Conservation (phyloP, 2,113 vertebrate species). For the Monarcha castaneiventris region DNA sequence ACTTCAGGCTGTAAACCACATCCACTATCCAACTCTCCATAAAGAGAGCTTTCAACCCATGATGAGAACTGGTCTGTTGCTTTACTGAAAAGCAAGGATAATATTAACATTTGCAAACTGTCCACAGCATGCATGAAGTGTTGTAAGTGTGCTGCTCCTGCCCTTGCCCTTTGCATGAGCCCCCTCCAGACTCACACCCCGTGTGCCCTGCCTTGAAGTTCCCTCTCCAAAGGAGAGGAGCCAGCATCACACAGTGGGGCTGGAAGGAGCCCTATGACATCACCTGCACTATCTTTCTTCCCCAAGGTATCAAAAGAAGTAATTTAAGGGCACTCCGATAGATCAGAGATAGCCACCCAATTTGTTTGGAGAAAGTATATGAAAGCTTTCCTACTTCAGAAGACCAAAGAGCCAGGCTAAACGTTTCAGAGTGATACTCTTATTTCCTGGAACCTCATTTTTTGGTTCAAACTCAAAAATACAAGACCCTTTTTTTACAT, state of each 20-base stretch:
- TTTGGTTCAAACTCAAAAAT: not conserved
- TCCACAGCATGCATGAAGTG: not conserved
- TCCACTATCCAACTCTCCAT: not conserved
- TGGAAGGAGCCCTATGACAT: constrained; percentile 35
- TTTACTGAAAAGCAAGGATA: not conserved
- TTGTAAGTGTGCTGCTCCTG: not conserved
- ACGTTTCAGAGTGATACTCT: not conserved
- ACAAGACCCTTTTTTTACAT: not conserved
- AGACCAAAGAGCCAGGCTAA: not conserved
- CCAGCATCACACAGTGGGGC: not conserved
- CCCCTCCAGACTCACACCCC: not conserved
- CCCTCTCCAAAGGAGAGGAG: not conserved
- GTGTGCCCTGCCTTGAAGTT: not conserved
- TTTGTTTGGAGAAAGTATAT: constrained; percentile 39
- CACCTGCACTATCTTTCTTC: not conserved
- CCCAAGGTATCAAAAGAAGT: constrained; percentile 45
- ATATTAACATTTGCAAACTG: not conserved
- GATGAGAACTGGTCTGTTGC: not conserved
- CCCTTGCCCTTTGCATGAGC: not conserved
- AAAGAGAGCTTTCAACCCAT: not conserved
- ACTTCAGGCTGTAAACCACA: not conserved
- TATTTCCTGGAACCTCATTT: not conserved
- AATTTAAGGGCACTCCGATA: constrained; percentile 38
- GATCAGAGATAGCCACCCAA: constrained; percentile 61
- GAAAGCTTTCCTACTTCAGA: constrained; percentile 15